Evolutionary conservation across 2,797 vertebrate species (phyloP).

Genomic region (Darevskia nairensis): DNA sequence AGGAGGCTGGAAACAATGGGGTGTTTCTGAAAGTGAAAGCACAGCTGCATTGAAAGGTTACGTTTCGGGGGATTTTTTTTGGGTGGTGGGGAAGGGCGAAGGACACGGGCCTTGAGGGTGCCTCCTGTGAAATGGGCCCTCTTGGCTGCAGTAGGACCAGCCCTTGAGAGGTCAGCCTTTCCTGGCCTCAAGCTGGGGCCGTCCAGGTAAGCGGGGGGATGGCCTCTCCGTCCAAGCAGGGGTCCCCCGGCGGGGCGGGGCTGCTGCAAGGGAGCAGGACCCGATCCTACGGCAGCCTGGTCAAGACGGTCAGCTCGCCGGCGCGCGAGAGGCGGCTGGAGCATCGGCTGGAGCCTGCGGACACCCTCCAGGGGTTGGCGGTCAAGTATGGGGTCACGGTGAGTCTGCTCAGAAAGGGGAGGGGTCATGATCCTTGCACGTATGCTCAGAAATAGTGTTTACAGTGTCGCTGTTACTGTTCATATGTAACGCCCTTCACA

Average conservation of each 20-base stretch:
- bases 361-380: conserved; percentile 89
- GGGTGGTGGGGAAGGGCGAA: not conserved
- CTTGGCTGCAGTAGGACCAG: not conserved
- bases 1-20: not conserved
- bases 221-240: conserved; percentile 64
- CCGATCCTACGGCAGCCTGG: conserved; percentile 87
- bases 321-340: conserved; percentile 80
- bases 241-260: conserved; percentile 57
- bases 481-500: no score
- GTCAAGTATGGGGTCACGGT: conserved; percentile 94
- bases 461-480: no score
- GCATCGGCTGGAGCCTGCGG: conserved; percentile 85
- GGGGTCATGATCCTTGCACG: not conserved
- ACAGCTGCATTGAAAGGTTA: not conserved
- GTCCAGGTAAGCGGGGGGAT: no score
- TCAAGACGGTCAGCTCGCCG: conserved; percentile 81
- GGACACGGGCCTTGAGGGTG: not conserved
- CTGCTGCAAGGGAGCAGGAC: conserved; percentile 78
- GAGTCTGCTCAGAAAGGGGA: conserved; percentile 68
- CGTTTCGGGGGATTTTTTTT: not conserved
- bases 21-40: no score
- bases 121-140: not conserved
- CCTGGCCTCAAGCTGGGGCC: not conserved
- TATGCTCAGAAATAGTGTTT: no score
- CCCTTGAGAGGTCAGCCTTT: not conserved